Conservation (phyloP, 2,113 vertebrate genomes). For the Delphinapterus leucas region DNA sequence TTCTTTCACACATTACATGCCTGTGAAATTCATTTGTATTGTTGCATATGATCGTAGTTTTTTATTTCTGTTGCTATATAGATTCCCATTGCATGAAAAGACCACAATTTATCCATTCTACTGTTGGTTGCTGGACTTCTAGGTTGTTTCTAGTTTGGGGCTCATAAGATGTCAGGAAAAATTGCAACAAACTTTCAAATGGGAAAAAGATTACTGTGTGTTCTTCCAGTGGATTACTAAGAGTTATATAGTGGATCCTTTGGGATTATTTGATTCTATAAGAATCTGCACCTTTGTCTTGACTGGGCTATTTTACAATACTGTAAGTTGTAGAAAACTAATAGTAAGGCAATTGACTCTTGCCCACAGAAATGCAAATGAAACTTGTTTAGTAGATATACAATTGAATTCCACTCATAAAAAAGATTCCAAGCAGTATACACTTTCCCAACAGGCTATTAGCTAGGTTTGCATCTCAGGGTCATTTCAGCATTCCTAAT, state of each 20-base stretch:
- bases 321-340: not conserved
- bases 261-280: not conserved
- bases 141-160: not conserved
- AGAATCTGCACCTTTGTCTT: not conserved
- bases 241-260: not conserved
- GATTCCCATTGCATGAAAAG: not conserved
- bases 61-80: not conserved
- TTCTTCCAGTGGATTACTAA: not conserved
- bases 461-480: not conserved
- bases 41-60: not conserved
- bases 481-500: not conserved
- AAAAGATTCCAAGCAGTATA: not conserved
- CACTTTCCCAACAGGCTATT: not conserved
- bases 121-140: not conserved
- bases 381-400: not conserved
- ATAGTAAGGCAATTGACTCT: not conserved
- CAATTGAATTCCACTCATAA: not conserved
- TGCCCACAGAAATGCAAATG: slow-evolving; percentile 6
- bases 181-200: not conserved
- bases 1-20: not conserved
- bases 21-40: not conserved
- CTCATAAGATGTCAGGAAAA: not conserved
- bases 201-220: not conserved
- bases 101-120: not conserved
- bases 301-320: not conserved